Percentiles rank a stretch among this genome's conserved stretches.
phyloP scores from a whole-genome alignment of 2,888 invertebrate species.

The Acleris literana region DNA sequence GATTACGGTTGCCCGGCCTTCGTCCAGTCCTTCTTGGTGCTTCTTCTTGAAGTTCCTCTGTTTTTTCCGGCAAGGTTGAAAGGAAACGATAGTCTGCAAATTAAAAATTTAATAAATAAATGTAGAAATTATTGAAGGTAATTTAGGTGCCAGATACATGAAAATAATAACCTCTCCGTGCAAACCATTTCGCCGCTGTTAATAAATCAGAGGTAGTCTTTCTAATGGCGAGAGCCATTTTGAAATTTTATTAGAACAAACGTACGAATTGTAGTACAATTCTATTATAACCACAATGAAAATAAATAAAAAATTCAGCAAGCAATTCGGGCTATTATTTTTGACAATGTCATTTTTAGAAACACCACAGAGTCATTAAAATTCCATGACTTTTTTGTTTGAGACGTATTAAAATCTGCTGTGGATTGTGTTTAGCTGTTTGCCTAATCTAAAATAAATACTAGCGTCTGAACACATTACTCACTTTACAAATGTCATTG shows the following conservation, averaged over 20 bases:
- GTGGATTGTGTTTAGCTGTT: background rate
- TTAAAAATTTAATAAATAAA: constrained; percentile 1
- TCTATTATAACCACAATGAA: background rate
- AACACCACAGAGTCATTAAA: background rate
- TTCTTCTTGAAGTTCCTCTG: constrained; percentile 42
- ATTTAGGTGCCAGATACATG: constrained; percentile 13
- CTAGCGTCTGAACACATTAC: no score
- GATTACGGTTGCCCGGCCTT: constrained; percentile 50
- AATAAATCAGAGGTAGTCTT: constrained; percentile 56
- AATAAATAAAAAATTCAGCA: background rate
- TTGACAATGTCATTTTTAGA: background rate
- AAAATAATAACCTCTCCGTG: constrained; percentile 66
- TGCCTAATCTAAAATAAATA: no score
- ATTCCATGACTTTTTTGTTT: background rate
- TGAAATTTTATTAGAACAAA: background rate
- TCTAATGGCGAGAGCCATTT: constrained; percentile 65
- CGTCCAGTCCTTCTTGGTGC: constrained; percentile 48
- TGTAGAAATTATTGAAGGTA: background rate
- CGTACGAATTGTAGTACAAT: background rate
- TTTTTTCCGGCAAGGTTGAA: constrained; percentile 63
- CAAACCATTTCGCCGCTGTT: constrained; percentile 63
- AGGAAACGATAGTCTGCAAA: constrained; percentile 62
- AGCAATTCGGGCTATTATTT: background rate
- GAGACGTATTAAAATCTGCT: background rate
- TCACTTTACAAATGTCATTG: no score